Evolutionary conservation across 2,888 invertebrate genomes (phyloP).

Genomic region (Drosophila mercatorum): DNA sequence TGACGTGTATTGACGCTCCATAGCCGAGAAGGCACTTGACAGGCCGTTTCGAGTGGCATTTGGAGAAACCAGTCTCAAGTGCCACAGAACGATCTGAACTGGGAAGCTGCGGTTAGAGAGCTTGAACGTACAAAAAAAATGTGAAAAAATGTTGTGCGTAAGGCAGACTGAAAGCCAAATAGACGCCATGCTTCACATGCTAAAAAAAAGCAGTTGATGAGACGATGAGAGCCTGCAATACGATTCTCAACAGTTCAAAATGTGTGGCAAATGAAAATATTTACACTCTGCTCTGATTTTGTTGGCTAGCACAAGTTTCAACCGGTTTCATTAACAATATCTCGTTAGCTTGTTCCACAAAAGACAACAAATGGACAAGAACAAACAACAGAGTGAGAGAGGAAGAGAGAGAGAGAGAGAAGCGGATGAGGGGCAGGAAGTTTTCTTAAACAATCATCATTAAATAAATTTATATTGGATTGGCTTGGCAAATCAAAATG

Average conservation of each 20-base stretch:
- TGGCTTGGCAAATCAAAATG: conserved; percentile 4
- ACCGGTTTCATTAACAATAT: conserved; percentile 64
- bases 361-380: conserved; percentile 8
- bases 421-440: background rate
- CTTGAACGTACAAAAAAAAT: conserved; percentile 26
- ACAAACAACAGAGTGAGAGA: background rate
- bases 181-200: conserved; percentile 68
- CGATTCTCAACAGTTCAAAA: conserved; percentile 36
- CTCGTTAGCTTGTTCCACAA: conserved; percentile 39
- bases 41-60: conserved; percentile 75
- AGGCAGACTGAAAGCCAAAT: conserved; percentile 19
- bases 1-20: conserved; percentile 65
- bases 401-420: background rate
- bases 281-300: conserved; percentile 47
- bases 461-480: conserved; percentile 47
- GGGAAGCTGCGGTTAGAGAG: conserved; percentile 53
- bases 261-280: conserved; percentile 59
- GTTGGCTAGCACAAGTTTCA: conserved; percentile 36
- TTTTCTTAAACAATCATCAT: conserved; percentile 60
- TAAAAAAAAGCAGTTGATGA: conserved; percentile 16
- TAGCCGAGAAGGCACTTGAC: conserved; percentile 70
- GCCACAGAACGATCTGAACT: conserved; percentile 72
- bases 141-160: conserved; percentile 43
- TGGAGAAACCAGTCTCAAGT: conserved; percentile 77
- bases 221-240: conserved; percentile 32